Base-by-base conservation (phyloP, 2,113 vertebrate species). In the Pholis gunnellus region DNA sequence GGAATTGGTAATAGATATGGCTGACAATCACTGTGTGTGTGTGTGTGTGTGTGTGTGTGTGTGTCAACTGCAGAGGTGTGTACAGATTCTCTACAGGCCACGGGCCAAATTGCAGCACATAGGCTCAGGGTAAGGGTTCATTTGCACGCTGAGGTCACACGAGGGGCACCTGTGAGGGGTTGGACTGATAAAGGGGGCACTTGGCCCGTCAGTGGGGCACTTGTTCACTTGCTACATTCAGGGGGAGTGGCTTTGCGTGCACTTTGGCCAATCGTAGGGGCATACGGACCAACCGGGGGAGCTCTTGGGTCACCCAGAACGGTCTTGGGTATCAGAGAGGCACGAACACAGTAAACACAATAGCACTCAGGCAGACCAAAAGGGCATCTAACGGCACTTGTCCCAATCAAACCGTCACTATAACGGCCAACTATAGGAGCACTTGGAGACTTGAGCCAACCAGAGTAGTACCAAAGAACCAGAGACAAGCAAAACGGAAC, bases 1-100 rank as follows among this genome's bases (percentile, higher is more conserved):
- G 69, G 77, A 52, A 69, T 8, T 52, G 64, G 79, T 67, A 74
- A 90, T 70, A 85, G 85, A 87, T 76, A 81, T n/a, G 72, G 78
- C 78, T 77, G 80, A 65, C 70, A 74, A 73, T 86, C 74, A 80
- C 52, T 42, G 17, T 11, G n/a, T 11, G 20, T 82, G 64, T 57
- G 65, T 18, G 48, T 42, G 78, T 76, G 64, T 42, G 38, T 44
- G n/a, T 44, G 60, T 61, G 59, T 36, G 38, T 9, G 40, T 27
- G 64, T 68, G 17, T 46, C 25, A 29, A 46, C 40, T 72, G 46
- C 61, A 52, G 59, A 17, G 25, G 59, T 46, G 65, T 54, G 65
- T 36, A 5, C 20, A 31, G 27, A 34, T 14, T 44, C 2, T 79
- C 5, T 5, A 3, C 25, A 14, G 46, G 20, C 36, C 27, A 29